Conservation (phyloP, 2,888 invertebrate species). For the Plagodis pulveraria region DNA sequence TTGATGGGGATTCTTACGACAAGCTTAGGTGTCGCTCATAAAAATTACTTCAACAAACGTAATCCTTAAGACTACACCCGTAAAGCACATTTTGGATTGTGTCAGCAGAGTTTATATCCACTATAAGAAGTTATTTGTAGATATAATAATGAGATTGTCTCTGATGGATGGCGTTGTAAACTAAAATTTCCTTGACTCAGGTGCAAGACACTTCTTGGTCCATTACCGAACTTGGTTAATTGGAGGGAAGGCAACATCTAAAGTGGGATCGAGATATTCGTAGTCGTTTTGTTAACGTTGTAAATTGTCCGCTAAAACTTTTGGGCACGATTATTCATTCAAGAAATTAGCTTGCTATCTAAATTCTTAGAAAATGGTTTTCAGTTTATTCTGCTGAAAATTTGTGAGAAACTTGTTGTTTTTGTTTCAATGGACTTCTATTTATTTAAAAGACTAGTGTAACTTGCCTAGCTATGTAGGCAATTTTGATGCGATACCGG, state of each 20-base stretch:
- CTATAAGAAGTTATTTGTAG: conserved; percentile 32
- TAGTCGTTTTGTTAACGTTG: conserved; percentile 19
- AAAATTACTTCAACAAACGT: conserved; percentile 36
- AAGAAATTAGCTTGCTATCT: conserved; percentile 14
- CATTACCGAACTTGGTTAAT: conserved; percentile 36
- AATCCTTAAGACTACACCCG: conserved; percentile 29
- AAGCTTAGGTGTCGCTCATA: conserved; percentile 36
- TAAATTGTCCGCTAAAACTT: conserved; percentile 19
- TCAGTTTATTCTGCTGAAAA: conserved; percentile 3
- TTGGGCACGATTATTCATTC: conserved; percentile 20
- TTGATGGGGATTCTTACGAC: conserved; percentile 43
- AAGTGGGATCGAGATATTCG: conserved; percentile 19
- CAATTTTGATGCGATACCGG: no score
- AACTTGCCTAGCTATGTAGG: no score
- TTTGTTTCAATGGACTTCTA: neutral
- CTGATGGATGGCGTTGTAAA: conserved; percentile 40
- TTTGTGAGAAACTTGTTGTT: conserved; percentile 11
- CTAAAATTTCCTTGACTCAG: conserved; percentile 37
- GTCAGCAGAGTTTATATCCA: conserved; percentile 27
- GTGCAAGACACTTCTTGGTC: conserved; percentile 31
- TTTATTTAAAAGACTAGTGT: no score
- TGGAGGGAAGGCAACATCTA: conserved; percentile 13
- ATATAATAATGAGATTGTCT: conserved; percentile 38
- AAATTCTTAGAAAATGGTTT: conserved; percentile 13
- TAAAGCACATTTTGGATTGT: conserved; percentile 30